These are phyloP conservation scores for Nephrotoma flavescens DNA, from an alignment of 2,888 invertebrate genomes.

Conservation along the genomic window DNA sequence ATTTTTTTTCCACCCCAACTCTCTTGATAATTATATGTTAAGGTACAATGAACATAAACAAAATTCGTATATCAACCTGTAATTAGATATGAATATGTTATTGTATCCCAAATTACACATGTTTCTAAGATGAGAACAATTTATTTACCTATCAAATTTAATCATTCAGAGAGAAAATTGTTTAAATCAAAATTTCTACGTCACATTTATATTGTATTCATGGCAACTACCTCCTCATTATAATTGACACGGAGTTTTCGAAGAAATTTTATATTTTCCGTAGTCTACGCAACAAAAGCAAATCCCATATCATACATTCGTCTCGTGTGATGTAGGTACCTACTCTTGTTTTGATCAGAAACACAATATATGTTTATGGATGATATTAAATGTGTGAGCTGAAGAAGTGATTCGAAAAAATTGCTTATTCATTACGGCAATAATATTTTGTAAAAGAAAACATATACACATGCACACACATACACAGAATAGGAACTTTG, in stretches of 20 bases:
- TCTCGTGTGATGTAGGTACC: not conserved
- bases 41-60: too few species aligned
- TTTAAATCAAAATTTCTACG: not conserved
- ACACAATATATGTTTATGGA: not conserved
- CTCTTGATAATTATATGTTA: too few species aligned
- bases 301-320: not conserved
- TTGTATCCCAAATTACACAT: too few species aligned
- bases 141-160: too few species aligned
- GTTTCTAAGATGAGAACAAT: too few species aligned
- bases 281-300: not conserved
- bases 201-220: not conserved
- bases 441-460: not conserved
- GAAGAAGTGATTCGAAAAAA: not conserved
- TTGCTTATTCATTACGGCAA: too few species aligned
- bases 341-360: not conserved
- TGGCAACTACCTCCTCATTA: not conserved
- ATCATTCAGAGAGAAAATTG: not conserved
- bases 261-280: not conserved
- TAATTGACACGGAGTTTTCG: not conserved
- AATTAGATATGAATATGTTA: too few species aligned
- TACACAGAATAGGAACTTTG: not conserved
- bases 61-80: too few species aligned
- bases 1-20: too few species aligned
- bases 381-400: not conserved
- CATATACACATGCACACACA: not conserved